These are phyloP conservation scores for Porites lobata DNA, from an alignment of 92 coral and sea anemone genomes.

Conservation along the genomic window DNA sequence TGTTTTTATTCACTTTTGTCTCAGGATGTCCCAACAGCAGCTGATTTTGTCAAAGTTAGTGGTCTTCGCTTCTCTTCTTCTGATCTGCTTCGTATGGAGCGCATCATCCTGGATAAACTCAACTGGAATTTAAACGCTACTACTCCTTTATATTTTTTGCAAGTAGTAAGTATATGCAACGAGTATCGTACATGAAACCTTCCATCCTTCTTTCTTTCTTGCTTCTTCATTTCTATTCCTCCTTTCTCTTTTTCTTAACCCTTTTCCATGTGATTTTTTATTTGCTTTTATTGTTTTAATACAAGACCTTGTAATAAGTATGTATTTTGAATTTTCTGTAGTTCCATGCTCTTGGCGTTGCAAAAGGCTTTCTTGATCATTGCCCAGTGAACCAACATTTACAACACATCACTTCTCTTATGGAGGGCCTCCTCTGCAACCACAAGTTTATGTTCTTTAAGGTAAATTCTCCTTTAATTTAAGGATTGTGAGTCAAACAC, in stretches of 20 bases:
- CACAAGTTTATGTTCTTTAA: constrained; percentile 87
- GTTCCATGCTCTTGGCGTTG: constrained; percentile 92
- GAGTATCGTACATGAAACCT: too few species aligned
- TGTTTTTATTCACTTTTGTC: not conserved
- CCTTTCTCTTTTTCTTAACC: too few species aligned
- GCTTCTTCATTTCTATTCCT: too few species aligned
- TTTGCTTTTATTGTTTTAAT: not conserved
- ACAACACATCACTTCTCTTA: constrained; percentile 76
- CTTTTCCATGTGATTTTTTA: not conserved
- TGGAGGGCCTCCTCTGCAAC: constrained; percentile 88
- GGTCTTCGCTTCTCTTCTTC: constrained; percentile 94
- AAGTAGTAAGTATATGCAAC: constrained; percentile 82
- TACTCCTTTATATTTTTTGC: constrained; percentile 92
- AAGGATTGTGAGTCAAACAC: not conserved
- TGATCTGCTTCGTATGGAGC: constrained; percentile 99
- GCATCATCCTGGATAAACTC: constrained; percentile 93
- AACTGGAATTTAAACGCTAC: constrained; percentile 93
- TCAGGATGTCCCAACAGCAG: constrained; percentile 89
- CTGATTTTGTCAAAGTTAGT: constrained; percentile 93
- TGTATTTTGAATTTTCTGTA: constrained; percentile 28
- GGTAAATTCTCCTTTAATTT: constrained; percentile 51
- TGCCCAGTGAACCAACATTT: constrained; percentile 85
- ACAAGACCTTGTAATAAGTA: not conserved
- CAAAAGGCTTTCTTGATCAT: constrained; percentile 90
- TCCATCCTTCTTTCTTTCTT: too few species aligned